Evolutionary conservation across 2,113 vertebrate species (phyloP).

Genomic region (Tursiops truncatus): DNA sequence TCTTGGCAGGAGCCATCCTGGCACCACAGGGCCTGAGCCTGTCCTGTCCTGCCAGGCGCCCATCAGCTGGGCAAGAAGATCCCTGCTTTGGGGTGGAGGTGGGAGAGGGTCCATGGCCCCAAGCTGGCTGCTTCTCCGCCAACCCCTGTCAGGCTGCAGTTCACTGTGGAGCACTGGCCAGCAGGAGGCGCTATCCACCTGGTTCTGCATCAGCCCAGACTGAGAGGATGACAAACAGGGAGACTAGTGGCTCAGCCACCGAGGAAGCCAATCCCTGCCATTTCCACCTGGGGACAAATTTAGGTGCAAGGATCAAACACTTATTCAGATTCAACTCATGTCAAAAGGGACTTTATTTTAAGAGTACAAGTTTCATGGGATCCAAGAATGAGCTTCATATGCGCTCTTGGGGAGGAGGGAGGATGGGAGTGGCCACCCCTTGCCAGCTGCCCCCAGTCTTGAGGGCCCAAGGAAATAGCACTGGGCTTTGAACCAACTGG

Average conservation of each 20-base stretch:
- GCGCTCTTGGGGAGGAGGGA: not conserved
- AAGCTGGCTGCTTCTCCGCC: not conserved
- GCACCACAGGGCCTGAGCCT: not conserved
- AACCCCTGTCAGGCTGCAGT: not conserved
- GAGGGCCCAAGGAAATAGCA: not conserved
- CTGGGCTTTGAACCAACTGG: not conserved
- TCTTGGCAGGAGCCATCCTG: not conserved
- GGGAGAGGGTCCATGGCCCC: not conserved
- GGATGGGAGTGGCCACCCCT: no score
- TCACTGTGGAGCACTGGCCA: not conserved
- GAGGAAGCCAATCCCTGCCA: not conserved
- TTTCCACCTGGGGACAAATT: not conserved
- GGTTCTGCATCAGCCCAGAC: not conserved
- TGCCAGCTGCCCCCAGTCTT: not conserved
- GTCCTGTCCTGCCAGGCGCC: not conserved
- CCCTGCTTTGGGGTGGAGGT: no score
- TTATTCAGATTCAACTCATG: not conserved
- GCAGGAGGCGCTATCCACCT: not conserved
- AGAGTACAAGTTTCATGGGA: not conserved
- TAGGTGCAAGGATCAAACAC: not conserved
- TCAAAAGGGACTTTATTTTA: not conserved
- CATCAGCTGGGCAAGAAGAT: no score
- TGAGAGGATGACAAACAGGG: not conserved
- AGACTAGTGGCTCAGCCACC: not conserved
- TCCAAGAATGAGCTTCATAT: not conserved